phyloP scores from a whole-genome alignment of 2,888 invertebrate genomes.

The Drosophila monieri region DNA sequence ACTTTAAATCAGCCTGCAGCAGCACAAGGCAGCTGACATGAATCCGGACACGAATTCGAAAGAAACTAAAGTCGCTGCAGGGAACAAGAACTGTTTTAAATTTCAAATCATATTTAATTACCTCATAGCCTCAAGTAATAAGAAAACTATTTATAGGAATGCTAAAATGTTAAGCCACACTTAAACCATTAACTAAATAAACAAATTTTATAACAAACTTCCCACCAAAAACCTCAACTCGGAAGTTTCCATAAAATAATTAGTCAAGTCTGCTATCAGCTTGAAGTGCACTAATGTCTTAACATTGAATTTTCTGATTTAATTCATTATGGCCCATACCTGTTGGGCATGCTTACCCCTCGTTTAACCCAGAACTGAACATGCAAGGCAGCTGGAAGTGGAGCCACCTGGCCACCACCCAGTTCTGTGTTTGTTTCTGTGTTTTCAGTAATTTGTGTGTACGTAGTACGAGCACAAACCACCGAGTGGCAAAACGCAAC shows the following conservation, averaged over 20 bases:
- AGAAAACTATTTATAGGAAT: too few relatives aligned
- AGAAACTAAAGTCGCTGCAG: slow-evolving; percentile 10
- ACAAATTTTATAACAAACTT: neutral
- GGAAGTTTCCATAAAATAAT: slow-evolving; percentile 4
- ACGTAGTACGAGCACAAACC: slow-evolving; percentile 47
- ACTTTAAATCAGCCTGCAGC: slow-evolving; percentile 62
- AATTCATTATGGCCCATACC: slow-evolving; percentile 34
- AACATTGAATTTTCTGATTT: slow-evolving; percentile 1
- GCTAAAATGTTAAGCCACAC: too few relatives aligned
- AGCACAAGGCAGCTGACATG: slow-evolving; percentile 55
- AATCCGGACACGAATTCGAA: slow-evolving; percentile 26
- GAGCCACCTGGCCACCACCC: too few relatives aligned
- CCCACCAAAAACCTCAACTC: slow-evolving; percentile 14
- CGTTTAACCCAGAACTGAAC: slow-evolving; percentile 58
- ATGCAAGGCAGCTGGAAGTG: slow-evolving; percentile 19
- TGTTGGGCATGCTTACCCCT: slow-evolving; percentile 68
- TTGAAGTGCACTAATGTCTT: neutral
- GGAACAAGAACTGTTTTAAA: too few relatives aligned
- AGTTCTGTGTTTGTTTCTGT: slow-evolving; percentile 10
- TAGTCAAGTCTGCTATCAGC: neutral
- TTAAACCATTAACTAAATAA: too few relatives aligned
- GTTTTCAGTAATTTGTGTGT: slow-evolving; percentile 55
- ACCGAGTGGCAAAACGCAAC: slow-evolving; percentile 52
- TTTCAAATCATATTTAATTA: slow-evolving; percentile 72
- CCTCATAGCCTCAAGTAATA: slow-evolving; percentile 17